Conservation (phyloP, 2,888 invertebrate species). For the Orthosia incerta region DNA sequence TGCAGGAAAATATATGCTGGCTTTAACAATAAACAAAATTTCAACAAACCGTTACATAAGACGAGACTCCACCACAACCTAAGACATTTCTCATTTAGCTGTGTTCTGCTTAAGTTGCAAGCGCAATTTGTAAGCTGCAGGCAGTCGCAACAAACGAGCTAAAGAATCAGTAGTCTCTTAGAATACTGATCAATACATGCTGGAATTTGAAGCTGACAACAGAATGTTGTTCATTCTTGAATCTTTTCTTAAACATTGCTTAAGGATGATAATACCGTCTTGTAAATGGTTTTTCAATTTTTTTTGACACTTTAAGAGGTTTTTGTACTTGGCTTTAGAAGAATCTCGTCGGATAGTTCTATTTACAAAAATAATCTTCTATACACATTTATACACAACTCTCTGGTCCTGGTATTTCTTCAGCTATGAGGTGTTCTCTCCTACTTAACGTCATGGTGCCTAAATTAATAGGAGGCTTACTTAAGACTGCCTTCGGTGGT, state of each 20-base stretch:
- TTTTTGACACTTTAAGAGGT: background rate
- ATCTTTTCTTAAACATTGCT: no score
- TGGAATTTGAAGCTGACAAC: slow-evolving; percentile 13
- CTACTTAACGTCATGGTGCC: slow-evolving; percentile 83
- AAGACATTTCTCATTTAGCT: slow-evolving; percentile 52
- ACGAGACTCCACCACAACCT: slow-evolving; percentile 45
- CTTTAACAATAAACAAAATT: slow-evolving; percentile 46
- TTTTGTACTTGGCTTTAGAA: background rate
- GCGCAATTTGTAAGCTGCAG: slow-evolving; percentile 50
- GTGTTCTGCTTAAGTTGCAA: slow-evolving; percentile 47
- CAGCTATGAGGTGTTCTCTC: slow-evolving; percentile 88
- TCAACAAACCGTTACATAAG: slow-evolving; percentile 49
- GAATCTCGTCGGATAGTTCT: slow-evolving; percentile 28
- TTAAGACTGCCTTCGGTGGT: slow-evolving; percentile 76
- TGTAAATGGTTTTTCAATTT: background rate
- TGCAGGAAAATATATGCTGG: background rate
- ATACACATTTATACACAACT: slow-evolving; percentile 85
- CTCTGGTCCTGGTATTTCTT: slow-evolving; percentile 89
- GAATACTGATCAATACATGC: slow-evolving; percentile 28
- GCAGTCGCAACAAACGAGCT: slow-evolving; percentile 35
- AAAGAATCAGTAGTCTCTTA: slow-evolving; percentile 37
- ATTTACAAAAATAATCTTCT: slow-evolving; percentile 48
- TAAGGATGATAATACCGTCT: no score
- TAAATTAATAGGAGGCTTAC: slow-evolving; percentile 75
- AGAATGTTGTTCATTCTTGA: background rate